Evolutionary conservation across 2,113 vertebrate species (phyloP).

Genomic region (Cathartes aura): DNA sequence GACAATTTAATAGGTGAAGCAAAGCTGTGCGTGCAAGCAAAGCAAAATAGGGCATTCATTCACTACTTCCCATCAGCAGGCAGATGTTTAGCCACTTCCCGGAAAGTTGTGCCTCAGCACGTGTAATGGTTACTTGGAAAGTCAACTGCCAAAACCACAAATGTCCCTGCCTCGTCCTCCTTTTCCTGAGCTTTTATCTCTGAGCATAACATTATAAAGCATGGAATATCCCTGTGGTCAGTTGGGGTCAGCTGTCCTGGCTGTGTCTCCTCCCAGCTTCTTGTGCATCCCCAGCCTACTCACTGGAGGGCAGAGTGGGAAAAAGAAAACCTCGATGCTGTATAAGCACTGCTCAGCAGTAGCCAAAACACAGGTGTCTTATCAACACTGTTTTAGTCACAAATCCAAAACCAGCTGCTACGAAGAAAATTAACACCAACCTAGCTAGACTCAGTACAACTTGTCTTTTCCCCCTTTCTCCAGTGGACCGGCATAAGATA

Average conservation of each 20-base stretch:
- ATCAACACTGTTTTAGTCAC: neutral
- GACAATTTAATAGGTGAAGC: neutral
- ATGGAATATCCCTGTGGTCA: neutral
- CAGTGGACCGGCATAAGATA: neutral
- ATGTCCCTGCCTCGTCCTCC: neutral
- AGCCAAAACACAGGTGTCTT: fast-evolving
- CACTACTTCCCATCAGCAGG: neutral
- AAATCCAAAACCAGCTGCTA: neutral
- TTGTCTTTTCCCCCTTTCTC: neutral
- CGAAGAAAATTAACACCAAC: neutral
- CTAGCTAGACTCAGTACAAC: neutral
- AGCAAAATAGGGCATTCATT: neutral
- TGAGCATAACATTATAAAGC: neutral
- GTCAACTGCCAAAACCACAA: neutral
- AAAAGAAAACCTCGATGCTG: neutral
- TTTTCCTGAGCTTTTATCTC: neutral
- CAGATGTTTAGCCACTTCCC: neutral
- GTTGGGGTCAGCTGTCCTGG: neutral
- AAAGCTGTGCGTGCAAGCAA: fast-evolving
- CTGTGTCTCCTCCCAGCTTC: neutral
- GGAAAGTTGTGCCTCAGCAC: neutral
- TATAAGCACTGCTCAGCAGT: neutral
- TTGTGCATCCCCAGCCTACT: fast-evolving
- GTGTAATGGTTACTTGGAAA: fast-evolving
- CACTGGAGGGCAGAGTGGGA: neutral